Base-by-base conservation (phyloP, 2,888 invertebrate species). In the Serrognathus titanus region DNA sequence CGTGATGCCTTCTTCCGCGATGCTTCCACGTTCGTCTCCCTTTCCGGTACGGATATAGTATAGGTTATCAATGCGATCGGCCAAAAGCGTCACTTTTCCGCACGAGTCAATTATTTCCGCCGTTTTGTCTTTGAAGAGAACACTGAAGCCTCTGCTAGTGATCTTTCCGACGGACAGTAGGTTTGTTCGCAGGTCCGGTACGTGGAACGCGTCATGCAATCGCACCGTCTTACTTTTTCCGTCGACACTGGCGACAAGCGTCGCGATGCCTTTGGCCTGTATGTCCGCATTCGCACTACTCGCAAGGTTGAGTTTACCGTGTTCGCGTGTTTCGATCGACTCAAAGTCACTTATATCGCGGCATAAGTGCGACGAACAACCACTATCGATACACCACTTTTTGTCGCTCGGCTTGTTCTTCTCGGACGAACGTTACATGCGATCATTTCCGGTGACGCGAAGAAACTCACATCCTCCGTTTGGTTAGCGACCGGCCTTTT, bases 311-410 rank as follows among this genome's bases (percentile, higher is more conserved):
- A 53, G 36, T 35, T 53, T 11, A 11, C 37, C 43, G 24, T 16
- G 41, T 20, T 40, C 38, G 16, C 16, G 16, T 7, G 41, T 20
- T 31, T 10, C 8, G 12, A n/a, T 20, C 12, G 36, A 24, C 2
- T 43, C 10, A 8, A 55, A 51, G 7, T 43, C 13, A 7, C 46
- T 24, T 11, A 41, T 41, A 11, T 20, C 12, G 24, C 45, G 51
- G 36, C 55, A 36, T 36, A 55, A 35, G 11, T 46, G 45, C 8
- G 46, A 55, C n/a, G 55, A 37, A 1, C 45, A 41, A 2, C 51
- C 55, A 31, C 51, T 55, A 7, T 55, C 51, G 20, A 55, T 37
- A 10, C 50, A 51, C 36, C 43, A 31, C 16, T 43, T 55, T 8
- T 13, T 9, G 5, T 52, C 20, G 5, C 16, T 51, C 2, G 16